Base-by-base conservation (phyloP, 2,113 vertebrate species). In the Ptychochromis oligacanthus region DNA sequence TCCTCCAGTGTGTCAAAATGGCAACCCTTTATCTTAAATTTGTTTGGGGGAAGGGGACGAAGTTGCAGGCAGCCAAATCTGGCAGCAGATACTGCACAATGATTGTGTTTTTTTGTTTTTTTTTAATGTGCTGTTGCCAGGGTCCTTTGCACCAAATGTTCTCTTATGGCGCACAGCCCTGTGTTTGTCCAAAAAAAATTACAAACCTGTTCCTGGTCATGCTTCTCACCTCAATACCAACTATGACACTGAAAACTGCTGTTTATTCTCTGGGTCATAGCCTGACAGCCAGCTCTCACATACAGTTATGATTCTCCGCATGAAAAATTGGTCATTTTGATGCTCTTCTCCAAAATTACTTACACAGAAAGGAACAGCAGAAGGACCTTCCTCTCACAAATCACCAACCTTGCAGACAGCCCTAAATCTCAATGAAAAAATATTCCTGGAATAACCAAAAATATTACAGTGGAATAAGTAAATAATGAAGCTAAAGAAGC, bases 331-430 rank as follows among this genome's bases (percentile, higher is more conserved):
- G 10, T 72, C 67, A 52, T 52, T 52, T 31, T 72, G 59, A 81
- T 79, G 52, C 75, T 88, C 38, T 80, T 49, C 59, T 2, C 82
- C 83, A 22, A 58, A 84, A 60, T 28, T 55, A 80, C 59, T 62
- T 36, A 17, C 60, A 60, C 28, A 77, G 55, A 70, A 72, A 52
- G 64, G 55, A 85, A 76, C 64, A 82, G 83, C 7, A 34, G 78
- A 79, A 6, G 1, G 54, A 58, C 43, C 5, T 54, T 80, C 59
- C 75, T 81, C 87, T 75, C 65, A 70, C 15, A 1, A 28, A 62
- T 70, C 76, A 75, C 14, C 49, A 18, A 70, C 31, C 7, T 59
- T 75, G 20, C 34, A 36, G 52, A 12, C 20, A 64, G 62, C 52
- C 57, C 59, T 49, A 43, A 14, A 82, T 34, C 34, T 52, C 24